Evolutionary conservation across 2,888 invertebrate genomes (phyloP).

Genomic region (Prenolepis imparis): DNA sequence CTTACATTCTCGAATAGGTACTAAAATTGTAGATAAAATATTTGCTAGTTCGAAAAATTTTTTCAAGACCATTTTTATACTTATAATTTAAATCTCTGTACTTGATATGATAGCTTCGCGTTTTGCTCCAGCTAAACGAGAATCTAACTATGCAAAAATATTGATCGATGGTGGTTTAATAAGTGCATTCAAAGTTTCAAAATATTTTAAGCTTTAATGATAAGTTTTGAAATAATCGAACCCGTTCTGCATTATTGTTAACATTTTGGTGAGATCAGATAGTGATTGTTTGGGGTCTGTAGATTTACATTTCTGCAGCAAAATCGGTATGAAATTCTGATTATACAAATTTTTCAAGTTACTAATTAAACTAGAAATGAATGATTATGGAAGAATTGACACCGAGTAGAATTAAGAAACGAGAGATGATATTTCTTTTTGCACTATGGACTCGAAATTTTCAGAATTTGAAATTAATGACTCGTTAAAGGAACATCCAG

Average conservation of each 20-base stretch:
- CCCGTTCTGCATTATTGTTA: conserved; percentile 25
- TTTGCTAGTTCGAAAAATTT: no score
- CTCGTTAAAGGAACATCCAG: not conserved
- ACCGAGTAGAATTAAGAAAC: conserved; percentile 12
- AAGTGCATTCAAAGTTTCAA: not conserved
- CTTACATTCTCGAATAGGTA: no score
- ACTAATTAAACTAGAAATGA: conserved; percentile 1
- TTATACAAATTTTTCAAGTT: conserved; percentile 18
- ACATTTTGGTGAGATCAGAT: conserved; percentile 13
- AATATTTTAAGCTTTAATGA: not conserved
- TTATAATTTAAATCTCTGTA: not conserved
- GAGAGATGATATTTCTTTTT: not conserved
- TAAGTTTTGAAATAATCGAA: conserved; percentile 1
- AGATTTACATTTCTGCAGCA: conserved; percentile 4
- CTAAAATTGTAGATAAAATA: no score
- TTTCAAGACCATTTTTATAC: no score
- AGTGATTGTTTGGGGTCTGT: not conserved
- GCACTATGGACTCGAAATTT: not conserved
- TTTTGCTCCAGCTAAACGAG: not conserved
- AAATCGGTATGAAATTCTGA: not conserved
- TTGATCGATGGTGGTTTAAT: not conserved
- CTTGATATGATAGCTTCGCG: not conserved
- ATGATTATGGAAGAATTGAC: not conserved
- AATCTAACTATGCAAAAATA: not conserved
- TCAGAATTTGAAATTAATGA: not conserved